Evolutionary conservation across 2,797 vertebrate species (phyloP), one percentile per base, ranked within the genome.

Genomic region (Enteromius paludinosus): DNA sequence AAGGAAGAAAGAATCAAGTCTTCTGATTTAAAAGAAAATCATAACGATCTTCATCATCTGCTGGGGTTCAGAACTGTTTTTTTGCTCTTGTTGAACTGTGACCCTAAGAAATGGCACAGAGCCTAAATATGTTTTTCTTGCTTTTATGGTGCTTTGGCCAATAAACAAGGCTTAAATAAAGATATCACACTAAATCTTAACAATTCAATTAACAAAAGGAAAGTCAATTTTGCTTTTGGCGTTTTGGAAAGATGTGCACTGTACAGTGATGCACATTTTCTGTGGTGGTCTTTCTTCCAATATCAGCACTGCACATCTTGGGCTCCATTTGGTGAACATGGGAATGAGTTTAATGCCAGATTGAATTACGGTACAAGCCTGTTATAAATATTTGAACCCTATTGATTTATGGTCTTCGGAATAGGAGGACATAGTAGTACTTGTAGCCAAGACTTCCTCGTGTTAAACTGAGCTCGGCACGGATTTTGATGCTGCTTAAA

Each of bases 1-100:
- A 84, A 79, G 72, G 84, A 91, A 87, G 86, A 90, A 90, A 91
- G 86, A 91, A 93, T 91, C 89, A 88, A 90, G 89, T 91, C 89
- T 92, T 92, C 84, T 85, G 66, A 86, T 84, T 11, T 65, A 70
- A 68, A 83, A 75, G 20, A 41, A 35, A 49, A 47, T 49, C 65
- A 54, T 71, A 49, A 28, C 5, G 8, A 18, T 70, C 33, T 64
- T 15, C 47, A 9, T 72, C 43, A 85, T 74, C 83, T 77, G 66
- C 38, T 47, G 82, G 45, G 47, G 59, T 79, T 25, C 7, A 25
- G 12, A 43, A 64, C 33, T 0, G 28, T 5, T 35, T 59, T 81
- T 47, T 52, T 78, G 47, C 38, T 18, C 14, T 43, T 65, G 38
- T 47, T 28, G 18, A 56, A 43, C 54, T 45, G 15, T 71, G 41